phyloP scores from a whole-genome alignment of 2,888 invertebrate genomes.

The Notodonta dromedarius region DNA sequence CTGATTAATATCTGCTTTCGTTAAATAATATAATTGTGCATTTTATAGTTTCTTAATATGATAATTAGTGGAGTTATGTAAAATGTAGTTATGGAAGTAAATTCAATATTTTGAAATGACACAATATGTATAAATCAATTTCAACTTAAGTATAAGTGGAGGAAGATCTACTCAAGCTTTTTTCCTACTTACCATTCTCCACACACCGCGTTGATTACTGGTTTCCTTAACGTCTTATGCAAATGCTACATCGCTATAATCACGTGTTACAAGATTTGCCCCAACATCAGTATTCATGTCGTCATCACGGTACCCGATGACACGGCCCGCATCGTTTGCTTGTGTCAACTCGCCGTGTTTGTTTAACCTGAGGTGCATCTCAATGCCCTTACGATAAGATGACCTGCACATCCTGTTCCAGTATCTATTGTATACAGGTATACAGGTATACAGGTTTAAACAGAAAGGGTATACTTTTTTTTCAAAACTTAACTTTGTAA shows the following conservation, averaged over 20 bases:
- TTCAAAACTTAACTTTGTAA: too few relatives aligned
- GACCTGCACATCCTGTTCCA: slow-evolving; percentile 34
- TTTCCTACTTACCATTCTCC: not conserved
- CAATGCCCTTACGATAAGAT: slow-evolving; percentile 50
- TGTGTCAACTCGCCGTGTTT: slow-evolving; percentile 63
- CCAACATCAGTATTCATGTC: slow-evolving; percentile 54
- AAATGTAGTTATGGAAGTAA: too few relatives aligned
- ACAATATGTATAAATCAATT: too few relatives aligned
- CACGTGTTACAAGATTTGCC: slow-evolving; percentile 47
- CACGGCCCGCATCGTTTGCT: slow-evolving; percentile 65
- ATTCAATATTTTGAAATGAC: too few relatives aligned
- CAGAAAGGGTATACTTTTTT: too few relatives aligned
- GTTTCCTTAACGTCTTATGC: slow-evolving; percentile 40
- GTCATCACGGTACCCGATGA: slow-evolving; percentile 53
- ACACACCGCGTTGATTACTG: slow-evolving; percentile 9
- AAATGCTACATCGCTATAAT: slow-evolving; percentile 33
- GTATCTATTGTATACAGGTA: slow-evolving; percentile 1
- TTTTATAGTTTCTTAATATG: too few relatives aligned
- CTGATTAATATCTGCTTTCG: not conserved
- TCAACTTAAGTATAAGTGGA: too few relatives aligned
- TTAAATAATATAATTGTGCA: not conserved
- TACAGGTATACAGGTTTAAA: too few relatives aligned
- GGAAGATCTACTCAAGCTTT: not conserved
- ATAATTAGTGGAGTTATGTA: too few relatives aligned
- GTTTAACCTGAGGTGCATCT: slow-evolving; percentile 66